These are phyloP conservation scores for Linepithema humile DNA, from an alignment of 1,140 invertebrate species.

Conservation along the genomic window DNA sequence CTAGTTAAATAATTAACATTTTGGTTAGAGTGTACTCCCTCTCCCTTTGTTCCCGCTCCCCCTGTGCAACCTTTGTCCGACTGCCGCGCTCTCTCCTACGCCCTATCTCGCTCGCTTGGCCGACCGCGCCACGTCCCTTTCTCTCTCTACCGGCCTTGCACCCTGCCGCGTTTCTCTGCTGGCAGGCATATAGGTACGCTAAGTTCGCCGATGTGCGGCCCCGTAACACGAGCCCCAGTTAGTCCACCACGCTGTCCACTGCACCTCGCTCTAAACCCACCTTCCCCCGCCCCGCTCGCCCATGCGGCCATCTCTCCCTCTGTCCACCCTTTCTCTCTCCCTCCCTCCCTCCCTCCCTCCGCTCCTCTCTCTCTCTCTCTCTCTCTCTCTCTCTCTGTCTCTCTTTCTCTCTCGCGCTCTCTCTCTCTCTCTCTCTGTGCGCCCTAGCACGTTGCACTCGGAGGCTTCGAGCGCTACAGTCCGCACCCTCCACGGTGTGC, in stretches of 20 bases:
- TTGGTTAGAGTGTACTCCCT: conserved; percentile 77
- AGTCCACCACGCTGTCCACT: conserved; percentile 79
- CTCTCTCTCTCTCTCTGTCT: conserved; percentile 51
- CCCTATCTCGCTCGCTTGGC: conserved; percentile 26
- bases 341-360: conserved; percentile 24
- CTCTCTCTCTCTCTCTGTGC: conserved; percentile 16
- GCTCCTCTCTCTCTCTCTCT: conserved; percentile 11
- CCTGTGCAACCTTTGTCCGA: conserved; percentile 30
- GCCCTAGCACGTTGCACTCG: conserved; percentile 61
- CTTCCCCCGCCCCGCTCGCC: conserved; percentile 20
- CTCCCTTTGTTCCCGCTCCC: conserved; percentile 13
- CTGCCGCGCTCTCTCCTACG: background rate
- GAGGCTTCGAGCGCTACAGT: conserved; percentile 68
- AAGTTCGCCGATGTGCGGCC: conserved; percentile 73
- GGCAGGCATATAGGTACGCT: conserved; percentile 70
- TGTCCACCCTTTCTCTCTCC: conserved; percentile 57
- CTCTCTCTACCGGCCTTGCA: conserved; percentile 59
- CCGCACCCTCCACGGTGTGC: conserved; percentile 72
- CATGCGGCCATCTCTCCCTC: conserved; percentile 64
- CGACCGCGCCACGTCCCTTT: conserved; percentile 44
- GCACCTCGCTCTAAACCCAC: conserved; percentile 70
- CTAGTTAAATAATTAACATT: conserved; percentile 83
- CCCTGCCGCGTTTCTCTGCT: conserved; percentile 21
- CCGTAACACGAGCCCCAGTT: conserved; percentile 80
- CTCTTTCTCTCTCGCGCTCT: conserved; percentile 32